A percentile compares a stretch with the other conserved stretches of the same genome.
These are phyloP conservation scores for Onychomys leucogaster DNA, from an alignment of 2,797 vertebrate species.

Conservation along the genomic window DNA sequence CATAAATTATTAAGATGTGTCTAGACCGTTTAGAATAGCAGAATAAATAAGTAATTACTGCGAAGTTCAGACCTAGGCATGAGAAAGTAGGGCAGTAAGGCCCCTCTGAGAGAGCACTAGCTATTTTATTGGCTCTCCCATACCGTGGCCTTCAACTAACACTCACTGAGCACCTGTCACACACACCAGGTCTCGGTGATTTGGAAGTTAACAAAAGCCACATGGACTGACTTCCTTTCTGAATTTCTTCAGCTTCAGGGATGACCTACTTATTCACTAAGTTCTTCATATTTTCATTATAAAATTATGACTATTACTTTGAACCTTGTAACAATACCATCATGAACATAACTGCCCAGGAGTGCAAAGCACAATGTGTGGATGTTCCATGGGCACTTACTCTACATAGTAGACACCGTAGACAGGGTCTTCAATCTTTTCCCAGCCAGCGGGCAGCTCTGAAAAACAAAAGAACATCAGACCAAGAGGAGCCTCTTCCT, in stretches of 20 bases:
- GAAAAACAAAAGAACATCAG: slow-evolving; percentile 77
- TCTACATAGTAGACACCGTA: slow-evolving; percentile 99
- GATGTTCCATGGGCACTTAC: slow-evolving; percentile 90
- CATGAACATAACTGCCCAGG: neutral
- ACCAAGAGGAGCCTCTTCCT: neutral
- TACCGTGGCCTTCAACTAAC: neutral
- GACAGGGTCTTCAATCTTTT: slow-evolving; percentile 99
- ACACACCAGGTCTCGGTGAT: neutral
- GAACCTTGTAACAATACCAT: neutral
- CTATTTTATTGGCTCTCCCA: neutral
- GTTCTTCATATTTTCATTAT: slow-evolving; percentile 26
- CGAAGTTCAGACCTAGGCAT: neutral
- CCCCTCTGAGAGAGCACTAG: neutral
- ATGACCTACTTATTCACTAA: slow-evolving; percentile 32
- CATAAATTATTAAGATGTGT: neutral
- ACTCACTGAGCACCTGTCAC: neutral
- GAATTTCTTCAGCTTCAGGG: neutral
- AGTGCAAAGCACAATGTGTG: neutral
- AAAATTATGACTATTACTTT: slow-evolving; percentile 14
- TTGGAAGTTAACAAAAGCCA: neutral
- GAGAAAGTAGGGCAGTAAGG: neutral
- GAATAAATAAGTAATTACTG: slow-evolving; percentile 17
- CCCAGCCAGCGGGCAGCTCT: slow-evolving; percentile 99
- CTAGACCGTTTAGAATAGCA: neutral
- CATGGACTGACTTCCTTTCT: neutral